A percentile compares a stretch with the other conserved stretches of the same genome.
phyloP scores from a whole-genome alignment of 2,113 vertebrate genomes.

The Gulo gulo region DNA sequence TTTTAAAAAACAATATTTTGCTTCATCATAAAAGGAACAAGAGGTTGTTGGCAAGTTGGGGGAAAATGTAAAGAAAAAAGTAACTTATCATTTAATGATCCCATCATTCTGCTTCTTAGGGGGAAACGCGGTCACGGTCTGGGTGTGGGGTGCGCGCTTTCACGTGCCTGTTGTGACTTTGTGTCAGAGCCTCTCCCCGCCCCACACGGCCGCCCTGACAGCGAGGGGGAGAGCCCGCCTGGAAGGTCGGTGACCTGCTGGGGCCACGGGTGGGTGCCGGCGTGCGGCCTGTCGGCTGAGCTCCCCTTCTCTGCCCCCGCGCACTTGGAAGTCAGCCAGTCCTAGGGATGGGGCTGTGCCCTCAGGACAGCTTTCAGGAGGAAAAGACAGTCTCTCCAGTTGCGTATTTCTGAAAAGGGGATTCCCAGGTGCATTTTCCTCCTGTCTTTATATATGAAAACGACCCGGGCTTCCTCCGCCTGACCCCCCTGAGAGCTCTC shows the following conservation, averaged over 20 bases:
- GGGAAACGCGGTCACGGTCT: neutral
- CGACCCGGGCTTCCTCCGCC: neutral
- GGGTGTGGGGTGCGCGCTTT: neutral
- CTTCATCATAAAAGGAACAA: neutral
- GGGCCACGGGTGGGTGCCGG: neutral
- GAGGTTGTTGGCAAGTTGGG: neutral
- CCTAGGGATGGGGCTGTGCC: neutral
- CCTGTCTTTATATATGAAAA: neutral
- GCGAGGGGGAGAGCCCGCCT: accelerated
- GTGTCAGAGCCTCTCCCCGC: neutral
- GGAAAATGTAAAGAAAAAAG: neutral
- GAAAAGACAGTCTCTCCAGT: neutral
- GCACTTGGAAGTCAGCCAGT: neutral
- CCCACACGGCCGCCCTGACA: neutral
- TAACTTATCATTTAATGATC: neutral
- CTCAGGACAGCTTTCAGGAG: neutral
- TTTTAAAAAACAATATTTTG: neutral
- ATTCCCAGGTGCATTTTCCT: neutral
- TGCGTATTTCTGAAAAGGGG: neutral
- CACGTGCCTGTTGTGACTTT: accelerated
- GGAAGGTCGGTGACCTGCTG: neutral
- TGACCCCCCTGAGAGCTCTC: neutral
- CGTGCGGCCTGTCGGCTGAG: neutral
- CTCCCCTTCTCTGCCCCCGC: neutral
- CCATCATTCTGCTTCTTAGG: neutral